Base-by-base conservation (phyloP, 1,140 invertebrate species). In the Panagrolaimus sp. region DNA sequence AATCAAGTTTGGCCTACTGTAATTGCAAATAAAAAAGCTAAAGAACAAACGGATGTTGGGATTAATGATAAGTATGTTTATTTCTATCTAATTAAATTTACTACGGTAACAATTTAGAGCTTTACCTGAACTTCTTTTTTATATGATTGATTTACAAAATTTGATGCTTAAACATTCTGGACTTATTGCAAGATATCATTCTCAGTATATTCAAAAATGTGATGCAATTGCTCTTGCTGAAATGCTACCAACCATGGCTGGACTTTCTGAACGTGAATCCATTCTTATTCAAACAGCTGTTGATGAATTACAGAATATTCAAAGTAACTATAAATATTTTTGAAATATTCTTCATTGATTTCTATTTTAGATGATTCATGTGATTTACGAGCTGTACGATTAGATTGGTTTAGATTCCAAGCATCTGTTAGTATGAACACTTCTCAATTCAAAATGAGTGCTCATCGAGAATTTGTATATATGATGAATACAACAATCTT, bases 361-460 rank as follows among this genome's bases (percentile, higher is more conserved):
- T 61, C 14, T 44, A 71, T 72, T 70, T 42, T 38, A 31, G 16
- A 20, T 45, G 48, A 72, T 74, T 20, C 27, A 25, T 48, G 43
- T 4, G 76, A 80, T 68, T 63, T 98, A 80, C 87, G 92, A 77
- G 91, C 92, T 13, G 89, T 98, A 67, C 87, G 96, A 42, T 83
- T 98, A 38, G 96, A 99, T 84, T 99, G 96, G 96, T 93, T 95
- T 81, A 87, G 96, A 74, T 85, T 99, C 23, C 96, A 97, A 82
- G 86, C 93, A 0, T 96, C 93, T 80, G 91, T 92, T 77, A 95
- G 92, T 70, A 88, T 92, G 42, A 87, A 86, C 53, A 93, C 92
- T 84, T 89, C 91, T 23, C 88, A 88, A 48, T 86, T 98, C 68
- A 88, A 88, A 79, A 87, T 98, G 3, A 87, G 88, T n/a, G 91